Evolutionary conservation across 2,113 vertebrate genomes (phyloP), one percentile per base, ranked within the genome.

Genomic region (Perccottus glenii): DNA sequence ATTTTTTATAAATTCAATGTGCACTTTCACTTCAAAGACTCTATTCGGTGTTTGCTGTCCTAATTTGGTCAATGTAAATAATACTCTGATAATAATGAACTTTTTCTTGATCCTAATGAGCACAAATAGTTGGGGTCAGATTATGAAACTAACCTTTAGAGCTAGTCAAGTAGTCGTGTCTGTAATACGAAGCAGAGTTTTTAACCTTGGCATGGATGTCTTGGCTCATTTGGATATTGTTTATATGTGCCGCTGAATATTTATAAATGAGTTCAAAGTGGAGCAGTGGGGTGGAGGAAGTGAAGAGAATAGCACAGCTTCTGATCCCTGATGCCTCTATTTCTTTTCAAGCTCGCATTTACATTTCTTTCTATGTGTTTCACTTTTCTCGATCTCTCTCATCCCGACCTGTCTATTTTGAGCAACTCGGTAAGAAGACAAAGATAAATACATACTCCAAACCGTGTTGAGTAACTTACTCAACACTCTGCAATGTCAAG

Each of bases 251-350:
- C 88, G 80, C 61, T 87, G 88, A 89, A 90, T 90, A 91, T 88
- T 87, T 88, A 88, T 88, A 89, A 85, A 84, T 80, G 66, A 89
- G 89, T 91, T 92, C 89, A 90, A 90, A 92, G 86, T 85, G 83
- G 84, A 88, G 73, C 83, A 76, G 82, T 82, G 65, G 83, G 82
- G 81, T 85, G 89, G 83, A 87, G 86, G 85, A 89, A 87, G 71
- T 73, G 75, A 73, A 80, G 72, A 83, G 84, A 89, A 86, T 87
- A 88, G 77, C 80, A 80, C 82, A 82, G 82, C 85, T 73, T 80
- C 80, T 80, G 78, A 87, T 91, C 88, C 89, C 87, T 60, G 74
- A 88, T 85, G 88, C 70, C 72, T 90, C 76, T 40, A 73, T 66
- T 87, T 74, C 82, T 88, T 82, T 90, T 89, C 79, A 85, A 83